phyloP scores from a whole-genome alignment of 2,888 invertebrate genomes.

The Belgica antarctica region DNA sequence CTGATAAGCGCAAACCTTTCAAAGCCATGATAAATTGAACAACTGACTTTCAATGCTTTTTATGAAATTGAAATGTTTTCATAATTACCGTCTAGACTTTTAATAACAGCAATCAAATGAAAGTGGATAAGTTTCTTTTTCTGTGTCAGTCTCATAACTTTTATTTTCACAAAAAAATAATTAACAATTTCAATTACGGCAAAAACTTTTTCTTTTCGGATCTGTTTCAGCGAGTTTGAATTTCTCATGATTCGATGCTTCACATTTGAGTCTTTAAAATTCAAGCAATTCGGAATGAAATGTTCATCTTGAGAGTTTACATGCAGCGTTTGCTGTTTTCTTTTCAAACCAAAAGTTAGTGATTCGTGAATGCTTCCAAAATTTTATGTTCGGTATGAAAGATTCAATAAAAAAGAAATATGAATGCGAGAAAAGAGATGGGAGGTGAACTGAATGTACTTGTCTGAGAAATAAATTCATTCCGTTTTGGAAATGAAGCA shows the following conservation, averaged over 20 bases:
- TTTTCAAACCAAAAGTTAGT: too few species aligned
- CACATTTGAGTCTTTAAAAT: too few species aligned
- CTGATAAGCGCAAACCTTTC: too few species aligned
- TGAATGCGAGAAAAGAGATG: too few species aligned
- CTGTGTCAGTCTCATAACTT: constrained; percentile 1
- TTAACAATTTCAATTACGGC: background rate
- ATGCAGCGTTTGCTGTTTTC: too few species aligned
- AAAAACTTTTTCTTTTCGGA: background rate
- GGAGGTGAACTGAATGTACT: background rate
- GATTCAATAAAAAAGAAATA: background rate
- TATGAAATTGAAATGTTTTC: background rate
- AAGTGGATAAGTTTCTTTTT: constrained; percentile 13
- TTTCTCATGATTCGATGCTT: too few species aligned
- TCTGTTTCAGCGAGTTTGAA: background rate
- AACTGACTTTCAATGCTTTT: background rate
- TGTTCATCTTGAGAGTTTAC: too few species aligned
- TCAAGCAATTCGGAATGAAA: too few species aligned
- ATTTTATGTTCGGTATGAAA: too few species aligned
- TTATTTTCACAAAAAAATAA: background rate
- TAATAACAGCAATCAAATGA: constrained; percentile 18
- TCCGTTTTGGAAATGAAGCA: too few species aligned
- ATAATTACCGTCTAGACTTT: background rate
- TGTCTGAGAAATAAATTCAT: background rate
- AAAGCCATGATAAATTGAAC: too few species aligned
- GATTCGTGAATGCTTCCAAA: background rate